Conservation (phyloP, 2,888 invertebrate species). For the Epirrhoe tristata region DNA sequence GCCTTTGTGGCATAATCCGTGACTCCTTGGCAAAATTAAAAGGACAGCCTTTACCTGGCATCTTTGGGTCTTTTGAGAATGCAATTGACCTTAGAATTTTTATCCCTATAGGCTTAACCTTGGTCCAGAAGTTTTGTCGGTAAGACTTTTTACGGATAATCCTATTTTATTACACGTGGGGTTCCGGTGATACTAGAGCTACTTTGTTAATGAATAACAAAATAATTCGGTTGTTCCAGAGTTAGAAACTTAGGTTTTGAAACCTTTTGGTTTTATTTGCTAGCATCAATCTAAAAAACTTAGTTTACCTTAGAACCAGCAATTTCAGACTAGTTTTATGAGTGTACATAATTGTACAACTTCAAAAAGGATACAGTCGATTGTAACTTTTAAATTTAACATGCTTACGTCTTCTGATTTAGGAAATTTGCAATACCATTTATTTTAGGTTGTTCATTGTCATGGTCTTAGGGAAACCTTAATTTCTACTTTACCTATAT, state of each 20-base stretch:
- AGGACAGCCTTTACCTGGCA: conserved; percentile 46
- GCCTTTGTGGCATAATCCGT: conserved; percentile 58
- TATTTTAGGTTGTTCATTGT: neutral
- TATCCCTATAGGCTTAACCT: conserved; percentile 30
- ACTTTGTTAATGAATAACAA: too few relatives aligned
- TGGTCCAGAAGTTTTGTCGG: conserved; percentile 19
- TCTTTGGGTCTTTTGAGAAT: conserved; percentile 27
- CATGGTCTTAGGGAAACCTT: neutral
- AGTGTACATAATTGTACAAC: neutral
- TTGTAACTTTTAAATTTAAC: conserved; percentile 11
- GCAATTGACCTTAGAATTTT: conserved; percentile 20
- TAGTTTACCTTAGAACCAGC: neutral
- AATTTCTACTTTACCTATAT: neutral
- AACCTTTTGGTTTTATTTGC: neutral
- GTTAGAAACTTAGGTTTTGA: too few relatives aligned
- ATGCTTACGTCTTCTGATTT: neutral
- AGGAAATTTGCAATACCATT: neutral
- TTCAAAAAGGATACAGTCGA: neutral
- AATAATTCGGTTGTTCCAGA: too few relatives aligned
- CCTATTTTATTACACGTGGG: conserved; percentile 14
- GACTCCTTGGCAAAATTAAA: conserved; percentile 48
- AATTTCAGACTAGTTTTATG: neutral
- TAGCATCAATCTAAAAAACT: neutral
- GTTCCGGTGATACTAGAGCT: too few relatives aligned
- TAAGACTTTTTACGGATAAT: conserved; percentile 9